These are phyloP conservation scores for Chrysogorgia sp. DNA, from an alignment of 92 coral and sea anemone species.

Conservation along the genomic window DNA sequence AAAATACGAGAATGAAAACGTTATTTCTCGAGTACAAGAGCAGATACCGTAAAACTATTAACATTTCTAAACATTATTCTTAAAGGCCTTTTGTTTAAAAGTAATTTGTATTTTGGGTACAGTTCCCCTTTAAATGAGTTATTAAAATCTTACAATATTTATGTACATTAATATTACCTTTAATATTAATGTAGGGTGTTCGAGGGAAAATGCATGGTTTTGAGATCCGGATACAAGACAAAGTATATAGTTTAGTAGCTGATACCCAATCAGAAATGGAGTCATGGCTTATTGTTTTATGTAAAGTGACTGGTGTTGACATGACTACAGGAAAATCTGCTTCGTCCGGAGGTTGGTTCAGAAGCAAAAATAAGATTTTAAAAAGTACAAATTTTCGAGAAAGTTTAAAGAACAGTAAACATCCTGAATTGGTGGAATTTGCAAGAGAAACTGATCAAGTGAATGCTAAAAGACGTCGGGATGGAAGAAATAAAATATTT, in stretches of 20 bases:
- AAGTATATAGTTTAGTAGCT: conserved; percentile 86
- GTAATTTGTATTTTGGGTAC: no score
- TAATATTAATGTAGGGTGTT: conserved; percentile 74
- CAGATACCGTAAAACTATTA: no score
- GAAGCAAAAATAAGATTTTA: conserved; percentile 57
- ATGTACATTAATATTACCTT: background rate
- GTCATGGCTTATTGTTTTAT: conserved; percentile 82
- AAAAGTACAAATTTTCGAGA: conserved; percentile 81
- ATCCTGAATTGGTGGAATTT: conserved; percentile 88
- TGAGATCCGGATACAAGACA: conserved; percentile 97
- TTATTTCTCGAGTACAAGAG: no score
- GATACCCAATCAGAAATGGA: conserved; percentile 98
- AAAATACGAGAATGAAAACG: no score
- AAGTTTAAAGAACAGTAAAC: conserved; percentile 92
- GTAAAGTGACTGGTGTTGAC: conserved; percentile 96
- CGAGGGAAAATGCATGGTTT: conserved; percentile 97
- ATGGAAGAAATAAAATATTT: conserved; percentile 78
- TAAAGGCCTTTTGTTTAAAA: no score
- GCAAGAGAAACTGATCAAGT: conserved; percentile 95
- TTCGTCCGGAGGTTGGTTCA: conserved; percentile 57
- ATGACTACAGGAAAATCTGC: conserved; percentile 68
- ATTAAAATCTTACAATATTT: background rate
- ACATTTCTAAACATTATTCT: no score
- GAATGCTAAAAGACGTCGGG: conserved; percentile 85
- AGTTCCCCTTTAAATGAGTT: no score